Conservation (phyloP, 2,888 invertebrate species). For the Sinopyrophorus schimmeli region DNA sequence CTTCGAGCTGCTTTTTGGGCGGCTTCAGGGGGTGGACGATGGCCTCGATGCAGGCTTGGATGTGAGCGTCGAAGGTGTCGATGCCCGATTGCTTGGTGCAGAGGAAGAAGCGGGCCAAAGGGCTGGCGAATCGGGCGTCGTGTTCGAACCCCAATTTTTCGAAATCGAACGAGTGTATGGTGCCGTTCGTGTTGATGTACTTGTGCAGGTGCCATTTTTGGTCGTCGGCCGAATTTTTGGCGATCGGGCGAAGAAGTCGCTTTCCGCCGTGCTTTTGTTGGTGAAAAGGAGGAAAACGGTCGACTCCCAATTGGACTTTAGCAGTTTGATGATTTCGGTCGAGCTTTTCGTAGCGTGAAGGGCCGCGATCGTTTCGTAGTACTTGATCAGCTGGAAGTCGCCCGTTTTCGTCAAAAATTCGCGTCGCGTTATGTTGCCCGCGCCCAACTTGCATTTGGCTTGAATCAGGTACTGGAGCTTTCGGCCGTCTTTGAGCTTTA, state of each 20-base stretch:
- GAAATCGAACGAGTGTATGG: not conserved
- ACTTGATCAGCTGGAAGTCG: conserved; percentile 4
- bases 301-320: not conserved
- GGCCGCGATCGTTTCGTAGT: not conserved
- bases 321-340: not conserved
- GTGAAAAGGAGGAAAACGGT: conserved; percentile 7
- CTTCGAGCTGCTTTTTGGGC: not conserved
- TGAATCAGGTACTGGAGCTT: conserved; percentile 8
- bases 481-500: not conserved
- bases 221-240: not conserved
- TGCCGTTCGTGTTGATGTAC: not conserved
- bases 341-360: not conserved
- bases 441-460: conserved; percentile 1
- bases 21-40: not conserved
- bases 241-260: not conserved
- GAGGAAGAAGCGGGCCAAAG: conserved; percentile 1
- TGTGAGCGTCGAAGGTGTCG: not conserved
- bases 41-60: not conserved
- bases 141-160: not conserved
- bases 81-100: conserved; percentile 3
- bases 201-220: not conserved
- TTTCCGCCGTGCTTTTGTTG: conserved; percentile 2
- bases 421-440: not conserved
- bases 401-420: conserved; percentile 6
- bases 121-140: not conserved